Evolutionary conservation across 2,113 vertebrate species (phyloP).

Genomic region (Gavia stellata): DNA sequence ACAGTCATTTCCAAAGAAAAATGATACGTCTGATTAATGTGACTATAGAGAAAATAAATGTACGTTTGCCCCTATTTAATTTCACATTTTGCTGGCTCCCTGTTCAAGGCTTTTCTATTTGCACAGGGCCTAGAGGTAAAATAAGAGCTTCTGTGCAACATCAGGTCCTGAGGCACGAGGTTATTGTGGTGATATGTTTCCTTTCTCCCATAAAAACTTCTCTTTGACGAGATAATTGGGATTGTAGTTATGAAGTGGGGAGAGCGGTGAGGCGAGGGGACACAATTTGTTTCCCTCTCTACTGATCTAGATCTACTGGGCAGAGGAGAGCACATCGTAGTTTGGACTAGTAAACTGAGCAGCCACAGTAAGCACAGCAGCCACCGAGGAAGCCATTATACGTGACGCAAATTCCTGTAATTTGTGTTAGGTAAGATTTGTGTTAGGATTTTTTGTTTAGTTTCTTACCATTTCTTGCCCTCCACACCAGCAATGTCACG

Average conservation of each 20-base stretch:
- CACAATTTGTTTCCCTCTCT: neutral
- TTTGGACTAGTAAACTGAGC: neutral
- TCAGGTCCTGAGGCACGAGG: neutral
- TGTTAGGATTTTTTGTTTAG: neutral
- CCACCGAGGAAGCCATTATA: neutral
- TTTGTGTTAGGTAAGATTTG: neutral
- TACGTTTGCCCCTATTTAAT: neutral
- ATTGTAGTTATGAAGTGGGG: neutral
- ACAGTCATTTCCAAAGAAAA: constrained; percentile 11
- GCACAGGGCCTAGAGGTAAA: constrained; percentile 9
- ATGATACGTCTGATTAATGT: neutral
- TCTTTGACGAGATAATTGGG: constrained; percentile 5
- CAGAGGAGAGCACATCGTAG: neutral
- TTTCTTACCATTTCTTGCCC: neutral
- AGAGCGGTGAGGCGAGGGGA: neutral
- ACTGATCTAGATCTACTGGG: neutral
- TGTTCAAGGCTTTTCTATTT: neutral
- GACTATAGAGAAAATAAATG: neutral
- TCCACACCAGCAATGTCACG: neutral
- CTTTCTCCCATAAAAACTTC: neutral
- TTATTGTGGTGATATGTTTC: neutral
- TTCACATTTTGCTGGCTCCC: neutral
- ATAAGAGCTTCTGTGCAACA: neutral
- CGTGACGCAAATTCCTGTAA: neutral
- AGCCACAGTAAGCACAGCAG: neutral